Conservation (phyloP, 2,888 invertebrate genomes). For the Xanthorhoe spadicearia region DNA sequence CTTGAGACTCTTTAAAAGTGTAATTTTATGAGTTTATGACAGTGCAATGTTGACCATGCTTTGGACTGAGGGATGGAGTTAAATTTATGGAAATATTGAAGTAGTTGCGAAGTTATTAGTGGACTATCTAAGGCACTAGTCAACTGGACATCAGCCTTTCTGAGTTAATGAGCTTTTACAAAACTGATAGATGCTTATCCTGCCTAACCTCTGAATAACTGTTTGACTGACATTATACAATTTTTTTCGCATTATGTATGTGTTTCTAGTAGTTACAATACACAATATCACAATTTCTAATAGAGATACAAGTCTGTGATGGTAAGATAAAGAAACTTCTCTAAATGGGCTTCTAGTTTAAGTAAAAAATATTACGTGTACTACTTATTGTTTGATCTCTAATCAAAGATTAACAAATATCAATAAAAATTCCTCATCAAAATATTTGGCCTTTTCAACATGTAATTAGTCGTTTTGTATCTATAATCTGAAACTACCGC, state of each 20-base stretch:
- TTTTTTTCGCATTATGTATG: too few relatives aligned
- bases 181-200: too few relatives aligned
- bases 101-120: background rate
- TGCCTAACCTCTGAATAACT: too few relatives aligned
- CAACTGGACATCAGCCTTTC: too few relatives aligned
- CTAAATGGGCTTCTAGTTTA: too few relatives aligned
- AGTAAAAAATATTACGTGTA: background rate
- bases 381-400: background rate
- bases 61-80: background rate
- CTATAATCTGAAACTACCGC: slow-evolving; percentile 4
- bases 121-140: background rate
- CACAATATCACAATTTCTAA: too few relatives aligned
- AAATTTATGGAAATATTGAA: background rate
- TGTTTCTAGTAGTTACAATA: too few relatives aligned
- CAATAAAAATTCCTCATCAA: background rate
- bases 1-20: slow-evolving; percentile 1
- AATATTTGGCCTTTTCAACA: slow-evolving; percentile 2
- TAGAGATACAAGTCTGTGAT: too few relatives aligned
- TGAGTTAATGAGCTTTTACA: too few relatives aligned
- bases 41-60: background rate
- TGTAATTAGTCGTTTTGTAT: slow-evolving; percentile 18
- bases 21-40: background rate
- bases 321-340: too few relatives aligned
- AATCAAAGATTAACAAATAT: background rate
- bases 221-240: too few relatives aligned